Conservation (phyloP, 2,888 invertebrate genomes). For the Andrena minutula region DNA sequence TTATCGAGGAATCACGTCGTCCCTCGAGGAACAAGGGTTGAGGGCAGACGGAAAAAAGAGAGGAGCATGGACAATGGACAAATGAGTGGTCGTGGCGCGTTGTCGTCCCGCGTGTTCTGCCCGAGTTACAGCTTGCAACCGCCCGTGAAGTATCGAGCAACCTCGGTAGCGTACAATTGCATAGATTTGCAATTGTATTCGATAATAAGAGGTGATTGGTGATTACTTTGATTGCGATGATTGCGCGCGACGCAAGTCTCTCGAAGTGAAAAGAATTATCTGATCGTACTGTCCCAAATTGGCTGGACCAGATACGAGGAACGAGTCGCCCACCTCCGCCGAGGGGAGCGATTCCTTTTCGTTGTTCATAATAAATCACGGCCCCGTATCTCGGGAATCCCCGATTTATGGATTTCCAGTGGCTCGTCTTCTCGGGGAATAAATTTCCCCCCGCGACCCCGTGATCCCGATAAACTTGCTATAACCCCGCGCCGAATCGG, state of each 20-base stretch:
- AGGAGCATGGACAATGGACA: slow-evolving; percentile 42
- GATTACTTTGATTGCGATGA: background rate
- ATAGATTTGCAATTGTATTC: slow-evolving; percentile 5
- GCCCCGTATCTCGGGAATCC: slow-evolving; percentile 42
- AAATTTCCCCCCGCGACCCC: slow-evolving; percentile 44
- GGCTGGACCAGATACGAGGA: background rate
- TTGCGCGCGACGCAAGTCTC: too few species aligned
- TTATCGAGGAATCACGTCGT: slow-evolving; percentile 74
- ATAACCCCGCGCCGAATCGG: slow-evolving; percentile 31
- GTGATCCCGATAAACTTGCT: slow-evolving; percentile 56
- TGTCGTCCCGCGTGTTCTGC: slow-evolving; percentile 22
- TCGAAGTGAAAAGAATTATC: too few species aligned
- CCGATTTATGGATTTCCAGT: slow-evolving; percentile 59
- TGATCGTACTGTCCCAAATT: background rate
- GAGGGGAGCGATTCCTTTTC: slow-evolving; percentile 24
- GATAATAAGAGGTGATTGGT: background rate
- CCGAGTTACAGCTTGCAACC: slow-evolving; percentile 12
- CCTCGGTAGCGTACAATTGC: background rate
- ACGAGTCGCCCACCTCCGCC: background rate
- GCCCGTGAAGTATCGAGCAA: background rate
- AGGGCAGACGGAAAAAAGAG: slow-evolving; percentile 21
- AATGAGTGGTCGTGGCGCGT: slow-evolving; percentile 37
- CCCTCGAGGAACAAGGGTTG: slow-evolving; percentile 35
- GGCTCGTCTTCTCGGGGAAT: slow-evolving; percentile 57
- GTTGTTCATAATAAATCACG: slow-evolving; percentile 49